These are phyloP conservation scores for Drosophila paranaensis DNA, from an alignment of 2,888 invertebrate species.

Conservation along the genomic window DNA sequence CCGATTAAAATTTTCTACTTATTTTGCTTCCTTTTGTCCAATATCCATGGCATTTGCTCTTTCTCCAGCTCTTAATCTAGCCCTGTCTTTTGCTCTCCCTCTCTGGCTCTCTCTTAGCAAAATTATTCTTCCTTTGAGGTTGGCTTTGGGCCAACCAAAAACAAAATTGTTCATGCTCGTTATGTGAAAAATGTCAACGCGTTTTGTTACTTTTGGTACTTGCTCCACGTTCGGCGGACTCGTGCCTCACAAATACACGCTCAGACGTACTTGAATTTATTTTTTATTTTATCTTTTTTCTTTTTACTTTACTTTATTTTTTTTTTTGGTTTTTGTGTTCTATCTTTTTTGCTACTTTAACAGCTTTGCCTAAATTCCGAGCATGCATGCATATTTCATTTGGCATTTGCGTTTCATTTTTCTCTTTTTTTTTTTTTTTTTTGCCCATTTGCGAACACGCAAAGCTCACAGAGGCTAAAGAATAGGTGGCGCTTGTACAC, in stretches of 20 bases:
- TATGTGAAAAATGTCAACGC: slow-evolving; percentile 50
- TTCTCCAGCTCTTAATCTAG: neutral
- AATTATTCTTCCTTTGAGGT: slow-evolving; percentile 25
- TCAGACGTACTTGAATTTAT: slow-evolving; percentile 20
- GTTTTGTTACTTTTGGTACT: slow-evolving; percentile 32
- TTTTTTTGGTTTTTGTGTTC: neutral
- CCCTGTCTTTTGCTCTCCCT: neutral
- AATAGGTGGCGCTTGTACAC: slow-evolving; percentile 5
- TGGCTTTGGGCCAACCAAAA: slow-evolving; percentile 50
- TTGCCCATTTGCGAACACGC: slow-evolving; percentile 48
- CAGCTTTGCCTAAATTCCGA: slow-evolving; percentile 60
- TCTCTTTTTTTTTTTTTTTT: neutral
- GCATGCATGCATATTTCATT: slow-evolving; percentile 68
- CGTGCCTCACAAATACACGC: slow-evolving; percentile 16
- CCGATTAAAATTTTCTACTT: neutral
- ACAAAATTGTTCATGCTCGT: slow-evolving; percentile 14
- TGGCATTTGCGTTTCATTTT: slow-evolving; percentile 52
- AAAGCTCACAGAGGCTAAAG: slow-evolving; percentile 31
- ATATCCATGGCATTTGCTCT: slow-evolving; percentile 25
- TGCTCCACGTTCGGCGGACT: slow-evolving; percentile 13
- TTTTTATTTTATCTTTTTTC: slow-evolving; percentile 1
- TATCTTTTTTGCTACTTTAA: slow-evolving; percentile 53
- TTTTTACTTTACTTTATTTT: slow-evolving; percentile 16
- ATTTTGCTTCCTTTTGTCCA: slow-evolving; percentile 6
- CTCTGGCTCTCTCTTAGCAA: neutral